These are phyloP conservation scores for Ailuropoda melanoleuca DNA, from an alignment of 2,113 vertebrate species.

Conservation along the genomic window DNA sequence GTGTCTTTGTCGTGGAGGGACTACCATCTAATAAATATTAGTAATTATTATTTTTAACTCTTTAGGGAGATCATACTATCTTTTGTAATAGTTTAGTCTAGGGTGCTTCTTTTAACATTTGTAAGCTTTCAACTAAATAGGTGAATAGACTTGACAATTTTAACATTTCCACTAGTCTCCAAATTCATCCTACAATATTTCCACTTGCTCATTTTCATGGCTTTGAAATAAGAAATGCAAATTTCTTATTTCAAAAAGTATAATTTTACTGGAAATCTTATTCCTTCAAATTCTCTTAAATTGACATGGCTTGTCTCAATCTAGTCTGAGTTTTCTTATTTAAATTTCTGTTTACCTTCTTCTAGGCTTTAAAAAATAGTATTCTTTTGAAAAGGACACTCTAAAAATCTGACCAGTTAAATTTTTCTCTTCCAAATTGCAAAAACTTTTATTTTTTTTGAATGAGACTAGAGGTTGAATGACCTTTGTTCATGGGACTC, in stretches of 20 bases:
- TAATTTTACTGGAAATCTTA: background rate
- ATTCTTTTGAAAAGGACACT: conserved; percentile 24
- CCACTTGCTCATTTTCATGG: background rate
- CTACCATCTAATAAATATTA: background rate
- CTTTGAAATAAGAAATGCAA: background rate
- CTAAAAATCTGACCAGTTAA: conserved; percentile 53
- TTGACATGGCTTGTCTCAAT: background rate
- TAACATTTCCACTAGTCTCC: background rate
- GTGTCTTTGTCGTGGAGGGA: background rate
- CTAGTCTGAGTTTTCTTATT: background rate
- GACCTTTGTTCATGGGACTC: conserved; percentile 55
- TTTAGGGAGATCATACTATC: background rate
- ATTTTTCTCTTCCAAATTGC: conserved; percentile 56
- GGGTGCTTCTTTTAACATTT: background rate
- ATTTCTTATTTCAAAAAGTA: background rate
- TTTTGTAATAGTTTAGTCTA: background rate
- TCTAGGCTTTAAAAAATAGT: background rate
- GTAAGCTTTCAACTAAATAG: background rate
- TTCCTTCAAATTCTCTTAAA: background rate
- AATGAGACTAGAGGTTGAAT: conserved; percentile 54
- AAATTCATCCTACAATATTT: conserved; percentile 12
- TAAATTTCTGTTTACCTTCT: background rate
- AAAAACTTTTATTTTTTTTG: conserved; percentile 47
- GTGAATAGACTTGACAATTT: background rate
- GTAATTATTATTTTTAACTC: background rate